Conservation (phyloP, 2,113 vertebrate species). For the Tragelaphus imberbis region DNA sequence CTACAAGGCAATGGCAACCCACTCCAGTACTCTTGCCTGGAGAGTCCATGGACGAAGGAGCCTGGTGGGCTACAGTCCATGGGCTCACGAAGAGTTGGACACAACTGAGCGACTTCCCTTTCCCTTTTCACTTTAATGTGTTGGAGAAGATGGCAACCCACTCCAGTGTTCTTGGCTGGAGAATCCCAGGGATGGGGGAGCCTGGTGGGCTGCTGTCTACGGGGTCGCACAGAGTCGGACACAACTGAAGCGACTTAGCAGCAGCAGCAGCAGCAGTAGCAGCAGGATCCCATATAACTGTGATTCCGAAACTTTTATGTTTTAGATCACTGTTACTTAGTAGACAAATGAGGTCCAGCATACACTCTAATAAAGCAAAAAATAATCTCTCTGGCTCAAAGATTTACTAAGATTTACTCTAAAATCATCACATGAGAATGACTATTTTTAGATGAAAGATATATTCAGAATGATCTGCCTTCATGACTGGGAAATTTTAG, state of each 20-base stretch:
- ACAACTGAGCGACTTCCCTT: no score
- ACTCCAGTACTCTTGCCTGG: no score
- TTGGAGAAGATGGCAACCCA: no score
- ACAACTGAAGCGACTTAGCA: no score
- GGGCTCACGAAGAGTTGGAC: rapidly evolving
- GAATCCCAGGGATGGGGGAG: no score
- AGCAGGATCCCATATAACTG: neutral
- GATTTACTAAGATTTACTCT: neutral
- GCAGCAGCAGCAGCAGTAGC: neutral
- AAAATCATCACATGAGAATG: neutral
- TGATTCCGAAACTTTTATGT: neutral
- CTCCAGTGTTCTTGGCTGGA: no score
- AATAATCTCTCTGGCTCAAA: neutral
- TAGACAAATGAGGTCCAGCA: neutral
- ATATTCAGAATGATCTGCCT: neutral
- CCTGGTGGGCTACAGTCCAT: no score
- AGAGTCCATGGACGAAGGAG: no score
- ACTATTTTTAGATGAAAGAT: neutral
- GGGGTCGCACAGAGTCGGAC: no score
- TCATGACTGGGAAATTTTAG: neutral
- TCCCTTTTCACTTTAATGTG: no score
- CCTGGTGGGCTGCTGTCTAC: no score
- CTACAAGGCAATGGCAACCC: neutral
- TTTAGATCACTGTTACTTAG: neutral
- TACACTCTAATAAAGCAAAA: neutral